Conservation (phyloP, 2,888 invertebrate genomes). For the Trachelus troglodyta region DNA sequence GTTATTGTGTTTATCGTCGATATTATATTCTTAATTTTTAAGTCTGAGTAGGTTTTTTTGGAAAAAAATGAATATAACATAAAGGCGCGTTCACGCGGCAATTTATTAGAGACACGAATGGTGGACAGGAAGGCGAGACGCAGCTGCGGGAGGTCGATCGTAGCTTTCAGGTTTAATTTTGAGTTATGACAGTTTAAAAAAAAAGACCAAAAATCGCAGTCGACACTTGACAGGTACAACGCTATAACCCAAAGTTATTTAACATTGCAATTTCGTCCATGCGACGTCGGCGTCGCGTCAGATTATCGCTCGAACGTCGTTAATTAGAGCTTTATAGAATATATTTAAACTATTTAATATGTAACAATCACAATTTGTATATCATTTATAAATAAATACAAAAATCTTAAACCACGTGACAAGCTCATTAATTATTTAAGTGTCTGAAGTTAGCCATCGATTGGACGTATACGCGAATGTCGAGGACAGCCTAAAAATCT, state of each 20-base stretch:
- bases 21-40: constrained; percentile 73
- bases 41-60: not conserved
- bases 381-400: constrained; percentile 13
- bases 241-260: constrained; percentile 50
- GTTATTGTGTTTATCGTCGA: constrained; percentile 73
- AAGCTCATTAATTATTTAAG: not conserved
- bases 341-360: not conserved
- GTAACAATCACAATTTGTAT: not conserved
- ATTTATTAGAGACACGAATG: not conserved
- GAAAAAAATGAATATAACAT: not conserved
- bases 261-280: constrained; percentile 1
- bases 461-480: not conserved
- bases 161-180: not conserved
- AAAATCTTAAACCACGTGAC: not conserved
- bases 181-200: not conserved
- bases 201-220: not conserved
- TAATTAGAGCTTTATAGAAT: not conserved
- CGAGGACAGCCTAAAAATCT: constrained; percentile 2
- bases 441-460: not conserved
- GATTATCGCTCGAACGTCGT: not conserved
- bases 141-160: not conserved
- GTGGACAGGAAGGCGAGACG: not conserved
- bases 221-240: constrained; percentile 34
- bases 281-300: not conserved
- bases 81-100: not conserved